Conservation (phyloP, 2,888 invertebrate genomes). For the Poecilobothrus nobilitatus region DNA sequence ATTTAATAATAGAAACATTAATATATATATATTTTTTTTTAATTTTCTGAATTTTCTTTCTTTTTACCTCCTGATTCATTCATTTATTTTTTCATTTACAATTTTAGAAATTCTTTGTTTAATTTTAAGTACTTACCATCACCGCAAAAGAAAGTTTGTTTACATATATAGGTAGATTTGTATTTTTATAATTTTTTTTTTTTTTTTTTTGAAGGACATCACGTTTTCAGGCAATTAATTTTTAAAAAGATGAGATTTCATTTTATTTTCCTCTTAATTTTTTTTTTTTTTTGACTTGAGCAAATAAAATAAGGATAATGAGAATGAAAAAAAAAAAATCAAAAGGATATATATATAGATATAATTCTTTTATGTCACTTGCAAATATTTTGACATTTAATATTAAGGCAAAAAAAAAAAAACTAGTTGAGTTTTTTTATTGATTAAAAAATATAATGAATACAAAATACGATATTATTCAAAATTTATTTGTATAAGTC, state of each 20-base stretch:
- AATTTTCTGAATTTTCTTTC: too few species aligned
- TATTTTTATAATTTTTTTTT: not conserved
- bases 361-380: not conserved
- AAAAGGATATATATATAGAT: not conserved
- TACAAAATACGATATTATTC: too few species aligned
- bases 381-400: not conserved
- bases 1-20: too few species aligned
- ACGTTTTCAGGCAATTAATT: slow-evolving; percentile 1
- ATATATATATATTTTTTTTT: too few species aligned
- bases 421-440: not conserved
- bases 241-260: not conserved
- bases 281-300: too few species aligned
- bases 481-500: too few species aligned
- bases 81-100: too few species aligned
- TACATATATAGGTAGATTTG: not conserved
- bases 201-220: not conserved
- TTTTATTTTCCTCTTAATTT: too few species aligned
- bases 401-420: not conserved
- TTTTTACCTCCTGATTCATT: too few species aligned
- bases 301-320: too few species aligned
- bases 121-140: not conserved
- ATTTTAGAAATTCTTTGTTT: not conserved
- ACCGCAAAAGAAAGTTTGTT: not conserved
- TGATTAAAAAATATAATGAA: too few species aligned
- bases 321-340: too few species aligned